Conservation (phyloP, 2,888 invertebrate genomes). For the Nemurella pictetii region DNA sequence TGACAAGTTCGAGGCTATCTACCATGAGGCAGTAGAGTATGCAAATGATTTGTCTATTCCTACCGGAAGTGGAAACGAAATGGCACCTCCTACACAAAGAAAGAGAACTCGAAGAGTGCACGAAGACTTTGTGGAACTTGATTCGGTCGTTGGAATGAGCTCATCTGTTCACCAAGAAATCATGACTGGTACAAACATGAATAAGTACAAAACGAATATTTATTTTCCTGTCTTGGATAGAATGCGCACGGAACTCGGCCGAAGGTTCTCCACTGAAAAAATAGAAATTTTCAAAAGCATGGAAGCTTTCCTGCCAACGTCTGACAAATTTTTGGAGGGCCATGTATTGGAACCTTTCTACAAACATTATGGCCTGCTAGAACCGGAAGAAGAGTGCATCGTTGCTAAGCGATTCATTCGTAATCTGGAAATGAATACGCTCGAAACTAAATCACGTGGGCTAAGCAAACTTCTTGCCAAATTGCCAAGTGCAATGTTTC, state of each 20-base stretch:
- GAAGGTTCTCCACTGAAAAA: slow-evolving; percentile 17
- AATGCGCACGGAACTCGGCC: slow-evolving; percentile 4
- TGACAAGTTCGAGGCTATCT: background rate
- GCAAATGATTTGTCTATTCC: slow-evolving; percentile 6
- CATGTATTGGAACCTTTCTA: background rate
- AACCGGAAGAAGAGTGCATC: slow-evolving; percentile 6
- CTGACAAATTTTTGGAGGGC: slow-evolving; percentile 7
- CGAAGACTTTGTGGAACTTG: background rate
- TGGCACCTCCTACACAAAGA: background rate
- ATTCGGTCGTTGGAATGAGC: background rate
- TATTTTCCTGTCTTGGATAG: slow-evolving; percentile 1
- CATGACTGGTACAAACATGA: background rate
- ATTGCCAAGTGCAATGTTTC: slow-evolving; percentile 21
- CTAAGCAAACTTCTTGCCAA: background rate
- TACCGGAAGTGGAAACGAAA: background rate
- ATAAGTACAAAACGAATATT: background rate
- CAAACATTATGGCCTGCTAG: background rate
- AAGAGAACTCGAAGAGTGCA: background rate
- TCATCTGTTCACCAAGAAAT: background rate
- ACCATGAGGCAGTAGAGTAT: background rate
- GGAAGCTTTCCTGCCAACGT: slow-evolving; percentile 11
- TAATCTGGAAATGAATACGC: background rate
- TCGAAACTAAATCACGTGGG: background rate
- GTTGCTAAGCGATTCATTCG: slow-evolving; percentile 7
- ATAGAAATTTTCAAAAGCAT: slow-evolving; percentile 15